Evolutionary conservation across 2,888 invertebrate genomes (phyloP), one percentile per base, ranked within the genome.

Genomic region (Trypoxylon attenuatum): DNA sequence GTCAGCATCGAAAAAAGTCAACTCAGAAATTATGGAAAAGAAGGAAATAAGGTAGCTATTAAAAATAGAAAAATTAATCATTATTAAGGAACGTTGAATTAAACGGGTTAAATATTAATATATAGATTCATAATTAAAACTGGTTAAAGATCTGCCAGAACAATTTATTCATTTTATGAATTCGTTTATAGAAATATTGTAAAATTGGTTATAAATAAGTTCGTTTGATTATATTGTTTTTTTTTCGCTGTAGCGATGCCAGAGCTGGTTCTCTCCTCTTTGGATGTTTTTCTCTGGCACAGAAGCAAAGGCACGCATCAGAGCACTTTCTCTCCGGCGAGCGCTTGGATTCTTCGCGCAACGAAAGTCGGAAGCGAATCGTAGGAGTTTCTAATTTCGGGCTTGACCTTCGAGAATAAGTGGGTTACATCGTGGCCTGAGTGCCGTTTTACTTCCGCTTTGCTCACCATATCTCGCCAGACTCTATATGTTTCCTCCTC

Each of bases 311-410:
- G 13, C 33, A 33, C 33, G 49, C 54, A 16, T 16, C 49, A 33
- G 65, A 66, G 52, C 69, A 75, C 75, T 75, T 75, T 75, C 75
- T 67, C 66, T 67, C 50, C 66, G n/a, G n/a, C n/a, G n/a, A n/a
- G n/a, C n/a, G n/a, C 57, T 61, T 47, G 64, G 63, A 79, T 74
- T 69, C 67, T 58, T 50, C 50, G 53, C 41, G 54, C 57, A 72
- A 74, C 72, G 78, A 80, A 79, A 80, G 78, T 80, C 78, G 78
- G 77, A 75, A 78, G 69, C 73, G 64, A 70, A 65, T 77, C 76
- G 72, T 74, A 68, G 64, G 67, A 78, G 78, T 79, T 80, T 80
- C 78, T 79, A 79, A 78, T 79, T 76, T 78, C 68, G 71, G n/a
- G 69, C 66, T 71, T 73, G 71, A 75, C 75, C 75, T 80, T 77